Evolutionary conservation across 2,113 vertebrate genomes (phyloP).

Genomic region (Brachyhypopomus gauderio): DNA sequence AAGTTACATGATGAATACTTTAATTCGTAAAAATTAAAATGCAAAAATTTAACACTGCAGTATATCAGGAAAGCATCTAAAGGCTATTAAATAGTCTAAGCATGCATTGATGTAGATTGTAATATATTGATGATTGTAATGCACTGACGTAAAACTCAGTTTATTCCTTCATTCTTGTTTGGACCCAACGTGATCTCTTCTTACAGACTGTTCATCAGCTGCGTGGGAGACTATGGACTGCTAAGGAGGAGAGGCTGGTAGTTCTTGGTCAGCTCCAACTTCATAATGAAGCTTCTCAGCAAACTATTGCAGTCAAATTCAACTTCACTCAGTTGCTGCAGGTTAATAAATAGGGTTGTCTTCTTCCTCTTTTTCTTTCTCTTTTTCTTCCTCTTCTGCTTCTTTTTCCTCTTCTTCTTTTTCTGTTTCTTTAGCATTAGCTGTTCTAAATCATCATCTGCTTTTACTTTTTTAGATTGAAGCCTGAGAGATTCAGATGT

Average conservation of each 20-base stretch:
- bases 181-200: not conserved
- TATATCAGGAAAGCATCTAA: not conserved
- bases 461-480: no score
- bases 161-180: not conserved
- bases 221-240: constrained; percentile 69
- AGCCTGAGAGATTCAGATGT: no score
- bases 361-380: constrained; percentile 34
- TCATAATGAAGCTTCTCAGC: constrained; percentile 62
- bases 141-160: no score
- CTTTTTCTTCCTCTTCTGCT: no score
- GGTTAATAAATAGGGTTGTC: constrained; percentile 64
- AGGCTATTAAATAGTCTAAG: not conserved
- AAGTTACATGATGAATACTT: no score
- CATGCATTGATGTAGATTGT: no score
- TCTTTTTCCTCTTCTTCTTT: constrained; percentile 12
- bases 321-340: constrained; percentile 75
- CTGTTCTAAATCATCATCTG: no score
- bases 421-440: no score
- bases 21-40: no score
- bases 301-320: constrained; percentile 66
- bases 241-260: constrained; percentile 69
- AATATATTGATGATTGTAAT: no score
- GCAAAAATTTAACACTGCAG: not conserved
- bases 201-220: constrained; percentile 72
- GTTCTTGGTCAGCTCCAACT: constrained; percentile 69